Conservation (phyloP, 2,113 vertebrate genomes). For the Orientallactaga bullata region DNA sequence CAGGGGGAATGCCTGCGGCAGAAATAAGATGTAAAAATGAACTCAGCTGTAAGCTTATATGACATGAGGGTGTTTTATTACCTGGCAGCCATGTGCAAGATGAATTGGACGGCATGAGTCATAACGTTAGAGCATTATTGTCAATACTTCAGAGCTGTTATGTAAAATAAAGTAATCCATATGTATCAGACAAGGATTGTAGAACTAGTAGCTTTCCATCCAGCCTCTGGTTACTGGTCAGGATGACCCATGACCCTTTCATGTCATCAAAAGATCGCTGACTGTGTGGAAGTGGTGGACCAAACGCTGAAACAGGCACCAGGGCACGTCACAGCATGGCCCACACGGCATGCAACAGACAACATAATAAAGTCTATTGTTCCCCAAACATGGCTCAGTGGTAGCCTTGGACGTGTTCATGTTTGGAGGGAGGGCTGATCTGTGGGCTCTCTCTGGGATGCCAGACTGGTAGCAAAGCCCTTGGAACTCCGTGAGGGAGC, state of each 20-base stretch:
- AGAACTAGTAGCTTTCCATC: background rate
- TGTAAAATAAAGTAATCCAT: background rate
- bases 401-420: background rate
- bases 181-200: background rate
- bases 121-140: background rate
- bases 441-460: background rate
- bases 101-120: conserved; percentile 23
- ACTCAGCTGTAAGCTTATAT: conserved; percentile 8
- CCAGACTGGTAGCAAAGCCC: background rate
- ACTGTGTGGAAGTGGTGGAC: background rate
- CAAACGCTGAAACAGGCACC: background rate
- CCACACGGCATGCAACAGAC: too few relatives aligned
- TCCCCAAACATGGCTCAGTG: background rate
- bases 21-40: conserved; percentile 40
- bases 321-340: too few relatives aligned
- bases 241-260: background rate
- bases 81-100: conserved; percentile 39
- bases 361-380: background rate
- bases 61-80: conserved; percentile 22
- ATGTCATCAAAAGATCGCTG: background rate
- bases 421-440: background rate
- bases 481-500: background rate
- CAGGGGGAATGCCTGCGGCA: conserved; percentile 6
- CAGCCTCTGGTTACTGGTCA: background rate
- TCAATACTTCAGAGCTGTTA: background rate